These are phyloP conservation scores for Papilio protenor DNA, from an alignment of 2,888 invertebrate species.

Conservation along the genomic window DNA sequence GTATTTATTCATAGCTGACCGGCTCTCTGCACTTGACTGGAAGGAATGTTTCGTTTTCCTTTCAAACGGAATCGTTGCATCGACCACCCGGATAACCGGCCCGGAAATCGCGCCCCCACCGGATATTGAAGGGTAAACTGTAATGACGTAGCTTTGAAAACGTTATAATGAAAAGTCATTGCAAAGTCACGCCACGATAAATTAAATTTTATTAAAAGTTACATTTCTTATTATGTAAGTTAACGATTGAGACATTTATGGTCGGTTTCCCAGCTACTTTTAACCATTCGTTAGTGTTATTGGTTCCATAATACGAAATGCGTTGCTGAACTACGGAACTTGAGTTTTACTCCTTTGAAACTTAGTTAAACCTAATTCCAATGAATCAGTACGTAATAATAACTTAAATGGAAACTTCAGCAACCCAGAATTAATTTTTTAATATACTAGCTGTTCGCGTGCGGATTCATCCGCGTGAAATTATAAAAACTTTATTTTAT, in stretches of 20 bases:
- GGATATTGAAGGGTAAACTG: constrained; percentile 61
- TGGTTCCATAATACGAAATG: too few relatives aligned
- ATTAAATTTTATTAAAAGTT: constrained; percentile 34
- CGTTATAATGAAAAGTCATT: constrained; percentile 36
- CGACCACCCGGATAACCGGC: constrained; percentile 42
- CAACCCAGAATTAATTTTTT: too few relatives aligned
- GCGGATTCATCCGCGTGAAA: too few relatives aligned
- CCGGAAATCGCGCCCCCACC: constrained; percentile 54
- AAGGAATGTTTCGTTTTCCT: constrained; percentile 57
- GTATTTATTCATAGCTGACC: constrained; percentile 49
- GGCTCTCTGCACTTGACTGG: constrained; percentile 51
- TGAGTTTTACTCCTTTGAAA: too few relatives aligned
- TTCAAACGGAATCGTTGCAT: constrained; percentile 53
- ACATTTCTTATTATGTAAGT: constrained; percentile 25
- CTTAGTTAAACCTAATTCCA: too few relatives aligned
- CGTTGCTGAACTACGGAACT: too few relatives aligned
- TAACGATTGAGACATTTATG: neutral
- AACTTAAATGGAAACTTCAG: too few relatives aligned
- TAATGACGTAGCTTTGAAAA: constrained; percentile 44
- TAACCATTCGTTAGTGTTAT: too few relatives aligned
- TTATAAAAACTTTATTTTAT: too few relatives aligned
- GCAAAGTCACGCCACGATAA: constrained; percentile 16
- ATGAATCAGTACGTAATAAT: too few relatives aligned
- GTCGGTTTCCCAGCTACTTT: too few relatives aligned
- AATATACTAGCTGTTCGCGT: too few relatives aligned